Percentiles rank a stretch among this genome's conserved stretches.
These are phyloP conservation scores for Scaptomyza reducta DNA, from an alignment of 2,888 invertebrate genomes.

Conservation along the genomic window DNA sequence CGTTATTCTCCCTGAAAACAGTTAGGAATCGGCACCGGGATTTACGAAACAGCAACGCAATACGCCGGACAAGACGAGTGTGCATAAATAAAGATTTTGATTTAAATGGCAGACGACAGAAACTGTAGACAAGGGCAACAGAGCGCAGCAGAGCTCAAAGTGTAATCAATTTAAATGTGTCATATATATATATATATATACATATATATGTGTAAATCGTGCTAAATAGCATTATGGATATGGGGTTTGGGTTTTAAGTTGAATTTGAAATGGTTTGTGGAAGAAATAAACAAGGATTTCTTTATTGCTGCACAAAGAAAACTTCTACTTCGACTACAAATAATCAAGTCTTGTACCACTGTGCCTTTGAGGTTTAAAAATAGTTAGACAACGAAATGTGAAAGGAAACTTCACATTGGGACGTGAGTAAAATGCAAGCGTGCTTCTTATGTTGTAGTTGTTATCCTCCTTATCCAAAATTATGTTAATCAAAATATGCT, in stretches of 20 bases:
- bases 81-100: slow-evolving; percentile 42
- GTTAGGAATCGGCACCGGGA: slow-evolving; percentile 48
- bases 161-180: slow-evolving; percentile 44
- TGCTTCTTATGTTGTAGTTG: slow-evolving; percentile 17
- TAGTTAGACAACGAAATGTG: slow-evolving; percentile 23
- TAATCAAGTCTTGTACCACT: slow-evolving; percentile 14
- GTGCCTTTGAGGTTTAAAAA: slow-evolving; percentile 43
- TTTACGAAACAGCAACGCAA: slow-evolving; percentile 42
- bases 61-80: background rate
- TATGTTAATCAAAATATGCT: slow-evolving; percentile 56
- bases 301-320: too few relatives aligned
- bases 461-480: slow-evolving; percentile 58
- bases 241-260: background rate
- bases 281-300: slow-evolving; percentile 13
- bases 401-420: slow-evolving; percentile 59
- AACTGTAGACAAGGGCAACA: slow-evolving; percentile 66
- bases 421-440: slow-evolving; percentile 74
- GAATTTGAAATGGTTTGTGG: slow-evolving; percentile 4
- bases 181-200: slow-evolving; percentile 31
- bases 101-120: slow-evolving; percentile 65
- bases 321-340: background rate
- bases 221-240: slow-evolving; percentile 5
- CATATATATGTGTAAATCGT: slow-evolving; percentile 32
- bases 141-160: slow-evolving; percentile 27
- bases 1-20: slow-evolving; percentile 38